Evolutionary conservation across 2,797 vertebrate genomes (phyloP), one percentile per base, ranked within the genome.

Genomic region (Melanotaenia parkinsoni): DNA sequence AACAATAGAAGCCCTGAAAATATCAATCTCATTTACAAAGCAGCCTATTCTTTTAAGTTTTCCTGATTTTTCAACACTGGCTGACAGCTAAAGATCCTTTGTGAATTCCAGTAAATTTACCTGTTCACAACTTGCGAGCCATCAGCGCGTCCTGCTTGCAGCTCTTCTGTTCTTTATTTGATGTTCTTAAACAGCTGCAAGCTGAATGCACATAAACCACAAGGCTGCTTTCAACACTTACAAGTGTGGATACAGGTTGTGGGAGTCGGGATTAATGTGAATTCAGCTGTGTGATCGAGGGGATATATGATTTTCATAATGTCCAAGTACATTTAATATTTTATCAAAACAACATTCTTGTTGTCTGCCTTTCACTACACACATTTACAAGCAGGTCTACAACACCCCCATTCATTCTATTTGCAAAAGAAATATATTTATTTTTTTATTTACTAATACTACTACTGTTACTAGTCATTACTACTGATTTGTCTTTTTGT

Each of bases 141-240:
- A 79, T 63, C 51, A 54, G 59, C 66, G 82, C 79, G 79, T 88
- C 80, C 85, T 88, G 76, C 68, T 76, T 24, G 20, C 33, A 24
- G 61, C 76, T 67, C 68, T 69, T 82, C 67, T 68, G 64, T 58
- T 76, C 72, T 74, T 82, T 83, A 67, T 93, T 88, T 92, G 81
- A 94, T 91, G 90, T 83, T 58, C 37, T 67, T 82, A 58, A 91
- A 83, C 80, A 86, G 79, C 80, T 82, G 84, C 74, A 81, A 86
- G 90, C 81, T 80, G 77, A 70, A 76, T 60, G 60, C 26, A 18
- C 20, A n/a, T 76, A 67, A 73, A 74, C 70, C 70, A 63, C 58
- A 4, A 72, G 66, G 86, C 78, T 63, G 70, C 72, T 72, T 57
- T 69, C 63, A 68, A 54, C 51, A 83, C 60, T 72, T 22, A 38